These are phyloP conservation scores for Colletes collaris DNA, from an alignment of 2,888 invertebrate genomes.

Conservation along the genomic window DNA sequence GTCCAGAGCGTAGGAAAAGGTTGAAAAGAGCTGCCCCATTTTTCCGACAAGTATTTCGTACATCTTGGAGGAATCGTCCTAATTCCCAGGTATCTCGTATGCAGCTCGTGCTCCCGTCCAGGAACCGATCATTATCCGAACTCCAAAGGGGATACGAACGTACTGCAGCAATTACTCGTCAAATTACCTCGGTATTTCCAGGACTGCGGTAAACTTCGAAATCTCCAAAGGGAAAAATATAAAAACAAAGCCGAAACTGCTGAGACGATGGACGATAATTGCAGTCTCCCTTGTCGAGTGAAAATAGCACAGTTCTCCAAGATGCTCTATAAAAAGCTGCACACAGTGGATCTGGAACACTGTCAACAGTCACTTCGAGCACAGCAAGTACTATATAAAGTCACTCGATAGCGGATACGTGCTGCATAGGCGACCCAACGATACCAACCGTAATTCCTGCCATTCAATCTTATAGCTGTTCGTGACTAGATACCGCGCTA, in stretches of 20 bases:
- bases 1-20: neutral
- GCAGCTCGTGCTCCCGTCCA: conserved; percentile 33
- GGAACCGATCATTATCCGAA: conserved; percentile 48
- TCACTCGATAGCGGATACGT: conserved; percentile 31
- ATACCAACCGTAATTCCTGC: conserved; percentile 38
- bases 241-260: too few relatives aligned
- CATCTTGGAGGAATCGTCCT: conserved; percentile 18
- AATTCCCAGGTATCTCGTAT: conserved; percentile 37
- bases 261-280: neutral
- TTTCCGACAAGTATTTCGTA: conserved; percentile 5
- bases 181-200: conserved; percentile 2
- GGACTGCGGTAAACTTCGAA: neutral
- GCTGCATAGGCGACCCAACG: conserved; percentile 26
- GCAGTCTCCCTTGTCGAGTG: neutral
- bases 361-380: conserved; percentile 24
- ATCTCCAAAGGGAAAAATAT: too few relatives aligned
- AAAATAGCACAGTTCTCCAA: neutral
- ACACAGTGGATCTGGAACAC: neutral
- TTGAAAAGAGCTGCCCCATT: conserved; percentile 2
- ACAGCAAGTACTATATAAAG: neutral
- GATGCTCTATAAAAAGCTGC: neutral
- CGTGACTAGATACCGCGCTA: conserved; percentile 33
- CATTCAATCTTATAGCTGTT: conserved; percentile 51
- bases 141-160: conserved; percentile 3
- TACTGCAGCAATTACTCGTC: conserved; percentile 12